A percentile compares a stretch with the other conserved stretches of the same genome.
phyloP scores from a whole-genome alignment of 37 sponge, comb jelly and placozoan genomes.

The Cliona cf. orientalis region DNA sequence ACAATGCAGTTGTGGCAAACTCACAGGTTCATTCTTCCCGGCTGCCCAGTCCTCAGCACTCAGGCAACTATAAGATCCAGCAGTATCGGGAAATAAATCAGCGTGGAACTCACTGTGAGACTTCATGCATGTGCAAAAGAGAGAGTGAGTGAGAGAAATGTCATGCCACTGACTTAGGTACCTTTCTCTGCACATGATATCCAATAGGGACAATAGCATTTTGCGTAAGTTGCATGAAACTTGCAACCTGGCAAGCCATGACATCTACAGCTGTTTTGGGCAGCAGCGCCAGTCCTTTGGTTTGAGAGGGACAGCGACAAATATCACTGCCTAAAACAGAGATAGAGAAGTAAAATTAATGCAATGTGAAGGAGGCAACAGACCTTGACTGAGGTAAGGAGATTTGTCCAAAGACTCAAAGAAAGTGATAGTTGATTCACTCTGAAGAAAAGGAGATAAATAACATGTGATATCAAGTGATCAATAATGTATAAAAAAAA shows the following conservation, averaged over 20 bases:
- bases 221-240: slow-evolving; percentile 79
- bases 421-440: slow-evolving; percentile 61
- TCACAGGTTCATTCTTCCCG: slow-evolving; percentile 56
- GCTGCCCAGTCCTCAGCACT: slow-evolving; percentile 74
- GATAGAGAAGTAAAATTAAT: neutral
- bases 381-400: slow-evolving; percentile 53
- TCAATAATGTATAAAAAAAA: slow-evolving; percentile 12
- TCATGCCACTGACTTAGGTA: neutral
- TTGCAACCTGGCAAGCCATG: slow-evolving; percentile 81
- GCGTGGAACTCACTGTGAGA: slow-evolving; percentile 80
- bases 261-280: slow-evolving; percentile 86
- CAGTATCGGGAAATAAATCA: slow-evolving; percentile 89
- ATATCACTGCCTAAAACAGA: slow-evolving; percentile 44
- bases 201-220: slow-evolving; percentile 78
- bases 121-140: no score
- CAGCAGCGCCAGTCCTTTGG: slow-evolving; percentile 72
- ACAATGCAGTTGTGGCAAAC: no score
- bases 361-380: neutral
- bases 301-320: slow-evolving; percentile 45
- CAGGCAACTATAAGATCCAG: slow-evolving; percentile 62
- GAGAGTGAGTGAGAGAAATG: no score
- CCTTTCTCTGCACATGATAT: slow-evolving; percentile 83
- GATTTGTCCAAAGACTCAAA: slow-evolving; percentile 56
- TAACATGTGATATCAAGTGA: neutral
- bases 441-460: slow-evolving; percentile 12